A percentile compares a stretch with the other conserved stretches of the same genome.
phyloP scores from a whole-genome alignment of 2,797 vertebrate genomes.

The Anabacerthia variegaticeps region DNA sequence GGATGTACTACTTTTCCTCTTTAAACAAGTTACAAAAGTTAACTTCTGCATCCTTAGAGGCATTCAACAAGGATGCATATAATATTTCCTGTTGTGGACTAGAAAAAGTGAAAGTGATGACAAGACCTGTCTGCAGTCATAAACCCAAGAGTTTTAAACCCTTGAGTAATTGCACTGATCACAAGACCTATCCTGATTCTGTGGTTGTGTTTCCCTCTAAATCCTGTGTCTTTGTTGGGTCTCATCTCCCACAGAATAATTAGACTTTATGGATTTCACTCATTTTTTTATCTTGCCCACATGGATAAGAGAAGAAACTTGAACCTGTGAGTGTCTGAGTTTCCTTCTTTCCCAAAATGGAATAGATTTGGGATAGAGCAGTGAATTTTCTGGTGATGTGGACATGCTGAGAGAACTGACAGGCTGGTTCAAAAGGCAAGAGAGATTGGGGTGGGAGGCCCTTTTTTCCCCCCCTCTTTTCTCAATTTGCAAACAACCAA shows the following conservation, averaged over 20 bases:
- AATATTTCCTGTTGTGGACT: neutral
- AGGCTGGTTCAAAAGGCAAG: neutral
- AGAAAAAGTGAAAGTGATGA: neutral
- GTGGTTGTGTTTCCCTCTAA: neutral
- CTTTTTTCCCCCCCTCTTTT: neutral
- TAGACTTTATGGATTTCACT: neutral
- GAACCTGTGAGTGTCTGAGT: neutral
- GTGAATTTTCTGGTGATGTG: neutral
- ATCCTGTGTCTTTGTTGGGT: neutral
- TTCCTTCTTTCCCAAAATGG: neutral
- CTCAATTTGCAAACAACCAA: neutral
- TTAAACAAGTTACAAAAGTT: neutral
- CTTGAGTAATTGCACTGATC: neutral
- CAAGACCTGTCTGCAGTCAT: accelerated
- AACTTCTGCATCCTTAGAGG: neutral
- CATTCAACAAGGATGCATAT: neutral
- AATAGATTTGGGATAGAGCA: neutral
- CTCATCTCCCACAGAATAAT: neutral
- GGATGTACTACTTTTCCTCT: neutral
- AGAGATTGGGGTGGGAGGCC: accelerated
- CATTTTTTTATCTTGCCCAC: neutral
- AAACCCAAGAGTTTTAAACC: neutral
- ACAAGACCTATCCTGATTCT: neutral
- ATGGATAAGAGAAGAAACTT: neutral
- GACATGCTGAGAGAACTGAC: neutral